Base-by-base conservation (phyloP, 1,140 invertebrate genomes). In the Calliopsis andreniformis region DNA sequence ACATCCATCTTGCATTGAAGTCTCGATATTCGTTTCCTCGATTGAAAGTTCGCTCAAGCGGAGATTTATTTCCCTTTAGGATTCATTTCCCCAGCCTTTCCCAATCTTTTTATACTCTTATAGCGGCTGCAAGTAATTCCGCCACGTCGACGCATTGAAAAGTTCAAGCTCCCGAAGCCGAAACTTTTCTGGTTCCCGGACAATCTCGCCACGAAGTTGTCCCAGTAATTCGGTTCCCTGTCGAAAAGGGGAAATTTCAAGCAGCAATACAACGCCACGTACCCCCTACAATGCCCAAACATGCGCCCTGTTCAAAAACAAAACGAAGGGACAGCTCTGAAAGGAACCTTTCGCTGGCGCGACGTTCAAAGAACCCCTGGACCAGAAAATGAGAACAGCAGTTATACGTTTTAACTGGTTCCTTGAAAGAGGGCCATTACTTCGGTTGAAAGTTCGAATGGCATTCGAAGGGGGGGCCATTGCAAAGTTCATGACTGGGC, bases 151-250 rank as follows among this genome's bases (percentile, higher is more conserved):
- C 23, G 18, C 39, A 66, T 66, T 66, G 70, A 73, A 73, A 73
- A 73, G 61, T 73, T 73, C 25, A 12, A 8, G 18, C 10, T n/a
- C 7, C 23, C 14, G 20, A 56, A 71, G 39, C 43, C 8, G 7
- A 64, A 73, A 55, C n/a, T 73, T 73, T 55, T 25, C 61, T 32
- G 28, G 47, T 43, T 55, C 28, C 35, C 35, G 23, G 51, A 32
- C 61, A 73, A 73, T 73, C 62, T 62, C n/a, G 30, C 68, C 63
- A 25, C 49, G 49, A 73, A 73, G 25, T 73, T 73, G 61, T 39
- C 63, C 28, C 23, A 16, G 43, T 76, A 76, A 76, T 76, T 68
- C 64, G 66, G 49, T 66, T 73, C 55, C 25, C 70, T 16, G 28
- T 43, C 25, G 61, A 66, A 66, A 66, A 30, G 23, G 18, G 53